These are phyloP conservation scores for Caenorhabditis tropicalis DNA, from an alignment of 1,140 invertebrate species.

Conservation along the genomic window DNA sequence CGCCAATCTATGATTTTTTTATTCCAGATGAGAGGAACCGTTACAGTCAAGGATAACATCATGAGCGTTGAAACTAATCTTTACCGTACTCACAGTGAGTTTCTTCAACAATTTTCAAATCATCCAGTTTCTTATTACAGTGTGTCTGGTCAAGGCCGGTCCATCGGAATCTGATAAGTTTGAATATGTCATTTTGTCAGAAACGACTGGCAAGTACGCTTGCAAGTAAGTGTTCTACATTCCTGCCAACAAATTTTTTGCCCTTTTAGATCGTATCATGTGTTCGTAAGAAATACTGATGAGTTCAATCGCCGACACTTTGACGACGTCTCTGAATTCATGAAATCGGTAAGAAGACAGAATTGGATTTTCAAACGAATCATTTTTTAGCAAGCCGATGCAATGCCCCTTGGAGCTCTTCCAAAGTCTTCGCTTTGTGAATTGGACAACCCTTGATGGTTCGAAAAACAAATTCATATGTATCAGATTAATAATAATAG, in stretches of 20 bases:
- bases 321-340: conserved; percentile 57
- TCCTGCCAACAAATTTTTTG: not conserved
- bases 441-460: not conserved
- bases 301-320: conserved; percentile 56
- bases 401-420: conserved; percentile 37
- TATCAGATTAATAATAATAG: conserved; percentile 31
- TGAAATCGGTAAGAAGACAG: conserved; percentile 51
- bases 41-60: conserved; percentile 20
- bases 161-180: conserved; percentile 51
- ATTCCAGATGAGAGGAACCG: conserved; percentile 45
- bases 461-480: not conserved
- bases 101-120: not conserved
- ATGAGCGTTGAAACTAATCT: conserved; percentile 31
- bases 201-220: conserved; percentile 54
- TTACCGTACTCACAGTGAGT: conserved; percentile 48
- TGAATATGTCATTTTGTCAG: conserved; percentile 58
- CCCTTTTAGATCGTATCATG: conserved; percentile 50
- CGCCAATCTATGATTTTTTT: not conserved
- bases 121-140: conserved; percentile 7
- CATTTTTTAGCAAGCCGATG: conserved; percentile 40
- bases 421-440: conserved; percentile 49
- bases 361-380: not conserved
- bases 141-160: conserved; percentile 56
- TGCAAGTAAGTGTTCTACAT: conserved; percentile 21
- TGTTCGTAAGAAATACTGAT: conserved; percentile 57